A percentile compares a stretch with the other conserved stretches of the same genome.
Evolutionary conservation across 2,888 invertebrate species (phyloP).

Genomic region (Bruchidius siliquastri): DNA sequence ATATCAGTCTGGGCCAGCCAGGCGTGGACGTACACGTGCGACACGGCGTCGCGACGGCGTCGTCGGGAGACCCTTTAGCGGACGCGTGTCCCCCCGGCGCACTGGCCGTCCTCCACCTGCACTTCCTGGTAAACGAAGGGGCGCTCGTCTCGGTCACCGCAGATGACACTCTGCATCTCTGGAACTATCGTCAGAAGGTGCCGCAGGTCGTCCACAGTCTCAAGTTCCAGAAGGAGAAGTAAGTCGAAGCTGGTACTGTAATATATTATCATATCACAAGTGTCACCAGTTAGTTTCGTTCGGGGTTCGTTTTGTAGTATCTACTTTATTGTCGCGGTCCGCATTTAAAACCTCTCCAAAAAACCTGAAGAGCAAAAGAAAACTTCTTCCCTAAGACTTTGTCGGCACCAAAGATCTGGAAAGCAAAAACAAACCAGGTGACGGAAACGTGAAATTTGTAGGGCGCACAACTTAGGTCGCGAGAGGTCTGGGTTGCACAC

Average conservation of each 20-base stretch:
- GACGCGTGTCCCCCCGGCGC: conserved; percentile 42
- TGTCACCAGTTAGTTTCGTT: no score
- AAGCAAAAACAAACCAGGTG: no score
- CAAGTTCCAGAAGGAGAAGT: conserved; percentile 96
- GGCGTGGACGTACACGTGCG: conserved; percentile 94
- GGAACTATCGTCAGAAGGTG: conserved; percentile 93
- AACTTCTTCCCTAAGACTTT: no score
- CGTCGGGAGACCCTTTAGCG: conserved; percentile 22
- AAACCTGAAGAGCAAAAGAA: no score
- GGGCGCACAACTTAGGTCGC: no score
- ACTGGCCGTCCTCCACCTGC: conserved; percentile 81
- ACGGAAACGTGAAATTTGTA: no score
- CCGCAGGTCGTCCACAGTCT: conserved; percentile 94
- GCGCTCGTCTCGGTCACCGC: conserved; percentile 92
- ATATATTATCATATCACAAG: no score
- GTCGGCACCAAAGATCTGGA: no score
- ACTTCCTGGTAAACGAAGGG: conserved; percentile 96
- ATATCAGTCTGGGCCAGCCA: conserved; percentile 83
- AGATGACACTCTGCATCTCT: conserved; percentile 93
- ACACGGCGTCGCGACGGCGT: conserved; percentile 59
- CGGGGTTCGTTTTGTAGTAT: no score
- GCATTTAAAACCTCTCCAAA: no score
- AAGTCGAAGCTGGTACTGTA: conserved; percentile 42
- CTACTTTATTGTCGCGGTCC: no score
- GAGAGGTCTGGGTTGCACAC: no score